Percentiles rank a stretch among this genome's conserved stretches.
Conservation (phyloP, 2,888 invertebrate species). For the Drosophila yooni region DNA sequence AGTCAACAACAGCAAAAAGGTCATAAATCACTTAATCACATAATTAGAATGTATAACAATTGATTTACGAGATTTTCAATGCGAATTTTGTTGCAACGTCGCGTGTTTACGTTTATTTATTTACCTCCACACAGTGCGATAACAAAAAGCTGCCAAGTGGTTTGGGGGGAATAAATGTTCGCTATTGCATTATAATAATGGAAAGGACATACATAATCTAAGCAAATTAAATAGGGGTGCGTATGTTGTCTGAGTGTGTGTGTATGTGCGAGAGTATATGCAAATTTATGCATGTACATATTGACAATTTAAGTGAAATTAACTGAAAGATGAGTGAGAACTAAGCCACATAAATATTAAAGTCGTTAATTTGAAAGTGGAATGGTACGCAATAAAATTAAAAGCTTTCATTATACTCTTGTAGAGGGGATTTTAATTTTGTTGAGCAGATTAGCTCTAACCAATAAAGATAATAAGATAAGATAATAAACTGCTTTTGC, state of each 20-base stretch:
- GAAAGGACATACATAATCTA: conserved; percentile 32
- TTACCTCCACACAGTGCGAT: conserved; percentile 29
- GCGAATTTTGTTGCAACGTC: conserved; percentile 66
- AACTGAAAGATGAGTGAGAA: background rate
- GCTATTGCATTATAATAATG: conserved; percentile 48
- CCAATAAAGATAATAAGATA: too few species aligned
- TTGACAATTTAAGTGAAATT: conserved; percentile 29
- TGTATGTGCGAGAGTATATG: background rate
- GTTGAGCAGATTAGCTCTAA: too few species aligned
- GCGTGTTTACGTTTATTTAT: conserved; percentile 77
- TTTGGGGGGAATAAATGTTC: conserved; percentile 23
- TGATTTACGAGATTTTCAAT: conserved; percentile 80
- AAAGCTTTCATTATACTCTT: background rate
- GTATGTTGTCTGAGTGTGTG: background rate
- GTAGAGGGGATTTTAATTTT: too few species aligned
- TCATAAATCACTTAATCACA: conserved; percentile 82
- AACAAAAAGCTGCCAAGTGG: background rate
- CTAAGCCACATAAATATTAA: conserved; percentile 14
- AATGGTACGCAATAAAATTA: background rate
- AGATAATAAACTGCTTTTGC: too few species aligned
- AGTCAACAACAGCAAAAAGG: conserved; percentile 48
- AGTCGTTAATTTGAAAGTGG: conserved; percentile 6
- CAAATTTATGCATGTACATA: conserved; percentile 36
- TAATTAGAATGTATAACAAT: conserved; percentile 81
- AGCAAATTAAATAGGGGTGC: conserved; percentile 46